Evolutionary conservation across 2,113 vertebrate species (phyloP).

Genomic region (Semnornis frantzii): DNA sequence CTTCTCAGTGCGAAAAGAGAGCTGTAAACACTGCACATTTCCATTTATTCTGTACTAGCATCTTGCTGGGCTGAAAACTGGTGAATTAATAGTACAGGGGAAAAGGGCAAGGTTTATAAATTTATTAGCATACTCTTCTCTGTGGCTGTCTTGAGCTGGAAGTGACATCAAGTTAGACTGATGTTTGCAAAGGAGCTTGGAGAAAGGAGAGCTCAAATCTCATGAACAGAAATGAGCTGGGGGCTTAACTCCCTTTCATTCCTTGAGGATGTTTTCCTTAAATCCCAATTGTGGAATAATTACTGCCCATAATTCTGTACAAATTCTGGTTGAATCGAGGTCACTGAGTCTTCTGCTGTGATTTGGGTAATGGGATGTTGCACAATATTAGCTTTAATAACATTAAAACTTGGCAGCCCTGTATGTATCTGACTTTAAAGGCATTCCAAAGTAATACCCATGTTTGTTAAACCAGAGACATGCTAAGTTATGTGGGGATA

Average conservation of each 20-base stretch:
- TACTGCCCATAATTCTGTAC: neutral
- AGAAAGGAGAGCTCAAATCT: neutral
- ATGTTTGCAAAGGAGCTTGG: constrained; percentile 12
- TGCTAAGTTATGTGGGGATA: neutral
- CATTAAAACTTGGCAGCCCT: neutral
- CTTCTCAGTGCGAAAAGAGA: neutral
- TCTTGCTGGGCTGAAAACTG: neutral
- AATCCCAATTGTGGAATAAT: constrained; percentile 21
- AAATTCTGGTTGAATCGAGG: neutral
- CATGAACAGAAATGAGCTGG: neutral
- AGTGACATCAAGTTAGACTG: neutral
- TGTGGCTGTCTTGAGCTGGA: neutral
- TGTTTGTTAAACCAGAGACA: neutral
- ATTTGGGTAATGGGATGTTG: constrained; percentile 4
- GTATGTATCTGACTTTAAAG: neutral
- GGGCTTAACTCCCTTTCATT: constrained; percentile 10
- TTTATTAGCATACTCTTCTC: neutral
- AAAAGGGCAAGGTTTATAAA: neutral
- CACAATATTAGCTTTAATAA: neutral
- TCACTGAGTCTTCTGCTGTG: neutral
- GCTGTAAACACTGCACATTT: neutral
- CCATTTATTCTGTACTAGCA: neutral
- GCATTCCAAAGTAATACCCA: neutral
- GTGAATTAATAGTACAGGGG: neutral
- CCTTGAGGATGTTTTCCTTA: neutral